Base-by-base conservation (phyloP, 2,113 vertebrate species). In the Fulmarus glacialis region DNA sequence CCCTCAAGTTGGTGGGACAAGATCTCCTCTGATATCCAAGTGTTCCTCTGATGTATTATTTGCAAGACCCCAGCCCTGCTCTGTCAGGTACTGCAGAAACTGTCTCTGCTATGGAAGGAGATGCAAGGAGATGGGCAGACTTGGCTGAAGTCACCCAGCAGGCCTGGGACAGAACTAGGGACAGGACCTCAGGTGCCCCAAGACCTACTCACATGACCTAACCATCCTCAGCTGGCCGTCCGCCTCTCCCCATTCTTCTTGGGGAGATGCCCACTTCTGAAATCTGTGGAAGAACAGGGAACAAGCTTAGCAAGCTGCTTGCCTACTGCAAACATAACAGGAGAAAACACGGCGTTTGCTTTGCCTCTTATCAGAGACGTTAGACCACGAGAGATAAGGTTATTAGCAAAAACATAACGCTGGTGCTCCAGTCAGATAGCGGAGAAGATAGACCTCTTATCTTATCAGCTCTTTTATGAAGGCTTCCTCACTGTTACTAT, bases 401-500 rank as follows among this genome's bases (percentile, higher is more conserved):
- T 96, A 94, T 96, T 97, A 95, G 84, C 67, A 91, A 96, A 90
- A 96, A 52, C 88, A 82, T 88, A 70, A 93, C 3, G 4, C 72
- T 94, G 71, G 86, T 96, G 92, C 90, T 95, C 91, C 60, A 89
- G 73, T 72, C 95, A 90, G 95, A 97, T 75, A 95, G 74, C 7
- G 15, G 67, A 82, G 42, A 16, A 93, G 93, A 97, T 90, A 96
- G 70, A 66, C 45, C 8, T 23, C 75, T 90, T 96, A 95, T 96
- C 90, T 95, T 94, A 97, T 96, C 95, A 86, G 80, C 60, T 92
- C 71, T 73, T 96, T 97, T 96, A 85, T 93, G 90, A 89, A 92
- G 62, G 64, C 50, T 92, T 68, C n/a, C 66, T 92, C 40, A 15
- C 81, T 73, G 88, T 67, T 93, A 66, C 56, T 95, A 63, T 91